Base-by-base conservation (phyloP, 2,888 invertebrate genomes). In the Junonia oenone region DNA sequence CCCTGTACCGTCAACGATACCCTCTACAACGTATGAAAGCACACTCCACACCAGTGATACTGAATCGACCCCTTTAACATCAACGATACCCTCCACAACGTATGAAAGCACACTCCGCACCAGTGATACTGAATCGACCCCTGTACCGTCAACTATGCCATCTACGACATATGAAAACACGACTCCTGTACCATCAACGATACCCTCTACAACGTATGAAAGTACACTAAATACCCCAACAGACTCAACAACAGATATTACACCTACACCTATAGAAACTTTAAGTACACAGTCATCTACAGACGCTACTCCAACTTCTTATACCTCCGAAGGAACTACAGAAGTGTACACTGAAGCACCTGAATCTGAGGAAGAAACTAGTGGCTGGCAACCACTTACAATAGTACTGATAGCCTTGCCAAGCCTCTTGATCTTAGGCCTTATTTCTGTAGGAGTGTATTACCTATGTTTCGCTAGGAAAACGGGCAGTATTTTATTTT, bases 371-470 rank as follows among this genome's bases (percentile, higher is more conserved):
- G 45, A 37, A 17, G 15, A 6, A n/a, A 2, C 35, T 11, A 37
- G 1, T n/a, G 26, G 35, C 17, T 45, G 35, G 45, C 15, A 45
- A 13, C 51, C 51, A 14, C 2, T 51, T 8, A 51, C 51, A n/a
- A 51, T 51, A 5, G 9, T 27, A 26, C 15, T 45, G 1, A 45
- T 51, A 13, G 35, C 14, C 11, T 2, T 51, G 5, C 45, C 45
- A 6, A 45, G 51, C 26, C 2, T 51, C 15, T 11, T 35, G 1
- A 2, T 51, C 0, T 2, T 51, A 31, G 45, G 45, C 6, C 19
- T 51, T 15, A 15, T 51, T 11, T 9, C 6, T 45, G 15, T 51
- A 26, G 45, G 45, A 35, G 17, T 45, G 9, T 51, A 51, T 14
- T 11, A 37, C 15, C 26, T 11, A n/a, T 51, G 45, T 27, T 8